Evolutionary conservation across 1,140 invertebrate species (phyloP).

Genomic region (Papilio helenus): DNA sequence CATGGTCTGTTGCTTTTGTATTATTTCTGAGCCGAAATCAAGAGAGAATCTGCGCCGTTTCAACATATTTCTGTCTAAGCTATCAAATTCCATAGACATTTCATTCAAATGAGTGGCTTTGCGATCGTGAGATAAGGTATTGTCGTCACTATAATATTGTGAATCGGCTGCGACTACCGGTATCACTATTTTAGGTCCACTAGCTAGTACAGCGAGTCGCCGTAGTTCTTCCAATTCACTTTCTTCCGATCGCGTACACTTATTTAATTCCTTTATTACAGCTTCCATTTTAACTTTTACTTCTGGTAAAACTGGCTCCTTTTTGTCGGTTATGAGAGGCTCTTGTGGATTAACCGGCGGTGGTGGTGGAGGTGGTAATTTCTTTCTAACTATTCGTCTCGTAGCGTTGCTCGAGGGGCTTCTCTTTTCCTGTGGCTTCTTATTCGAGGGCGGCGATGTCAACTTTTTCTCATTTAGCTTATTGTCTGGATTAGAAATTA

Average conservation of each 20-base stretch:
- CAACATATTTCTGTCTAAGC: slow-evolving; percentile 85
- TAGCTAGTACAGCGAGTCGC: slow-evolving; percentile 55
- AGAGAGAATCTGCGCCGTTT: slow-evolving; percentile 73
- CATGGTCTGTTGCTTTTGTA: slow-evolving; percentile 48
- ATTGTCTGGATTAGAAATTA: slow-evolving; percentile 83
- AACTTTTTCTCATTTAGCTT: slow-evolving; percentile 2
- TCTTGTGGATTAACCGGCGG: slow-evolving; percentile 59
- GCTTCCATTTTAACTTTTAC: slow-evolving; percentile 84
- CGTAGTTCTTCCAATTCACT: slow-evolving; percentile 56
- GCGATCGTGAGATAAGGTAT: slow-evolving; percentile 48
- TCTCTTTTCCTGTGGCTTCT: slow-evolving; percentile 58
- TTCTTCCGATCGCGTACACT: slow-evolving; percentile 71
- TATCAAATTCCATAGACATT: slow-evolving; percentile 86
- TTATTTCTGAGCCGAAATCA: slow-evolving; percentile 66
- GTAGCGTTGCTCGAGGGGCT: slow-evolving; percentile 67
- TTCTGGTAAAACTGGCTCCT: slow-evolving; percentile 73
- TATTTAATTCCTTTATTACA: slow-evolving; percentile 83
- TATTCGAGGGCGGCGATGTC: not conserved
- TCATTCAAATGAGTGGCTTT: slow-evolving; percentile 53
- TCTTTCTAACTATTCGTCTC: slow-evolving; percentile 65
- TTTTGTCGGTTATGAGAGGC: slow-evolving; percentile 45
- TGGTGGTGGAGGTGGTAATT: slow-evolving; percentile 77
- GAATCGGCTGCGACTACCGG: slow-evolving; percentile 72
- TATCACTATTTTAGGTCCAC: slow-evolving; percentile 73
- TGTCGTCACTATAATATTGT: slow-evolving; percentile 67